phyloP scores from a whole-genome alignment of 2,797 vertebrate species.

The Clarias laeviceps region DNA sequence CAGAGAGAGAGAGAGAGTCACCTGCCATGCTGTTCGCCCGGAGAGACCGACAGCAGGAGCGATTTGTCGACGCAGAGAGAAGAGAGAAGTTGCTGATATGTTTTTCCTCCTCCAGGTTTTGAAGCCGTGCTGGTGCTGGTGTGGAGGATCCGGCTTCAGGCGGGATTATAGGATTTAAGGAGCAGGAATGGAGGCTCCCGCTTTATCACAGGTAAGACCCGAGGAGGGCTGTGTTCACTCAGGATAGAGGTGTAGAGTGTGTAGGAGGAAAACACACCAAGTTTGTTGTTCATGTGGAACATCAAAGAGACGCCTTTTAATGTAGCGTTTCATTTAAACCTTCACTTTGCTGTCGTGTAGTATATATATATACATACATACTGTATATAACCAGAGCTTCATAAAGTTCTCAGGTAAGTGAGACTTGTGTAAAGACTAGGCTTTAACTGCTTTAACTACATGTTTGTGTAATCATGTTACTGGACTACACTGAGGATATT shows the following conservation, averaged over 20 bases:
- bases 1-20: slow-evolving; percentile 20
- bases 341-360: neutral
- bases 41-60: neutral
- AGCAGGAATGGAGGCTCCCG: slow-evolving; percentile 2
- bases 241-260: neutral
- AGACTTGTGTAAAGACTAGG: neutral
- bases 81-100: slow-evolving; percentile 3
- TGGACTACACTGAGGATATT: neutral
- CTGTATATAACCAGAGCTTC: neutral
- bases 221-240: neutral
- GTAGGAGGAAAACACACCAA: neutral
- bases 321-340: neutral
- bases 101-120: neutral
- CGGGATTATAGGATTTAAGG: neutral
- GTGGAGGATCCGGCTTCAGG: neutral
- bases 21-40: slow-evolving; percentile 41
- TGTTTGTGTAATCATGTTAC: neutral
- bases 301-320: neutral
- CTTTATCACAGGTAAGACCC: slow-evolving; percentile 29
- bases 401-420: neutral
- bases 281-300: neutral
- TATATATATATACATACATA: neutral
- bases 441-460: neutral
- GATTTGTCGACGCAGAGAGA: neutral
- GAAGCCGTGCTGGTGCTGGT: neutral